These are phyloP conservation scores for Orestias chungarensis DNA, from an alignment of 2,797 vertebrate species.

Conservation along the genomic window DNA sequence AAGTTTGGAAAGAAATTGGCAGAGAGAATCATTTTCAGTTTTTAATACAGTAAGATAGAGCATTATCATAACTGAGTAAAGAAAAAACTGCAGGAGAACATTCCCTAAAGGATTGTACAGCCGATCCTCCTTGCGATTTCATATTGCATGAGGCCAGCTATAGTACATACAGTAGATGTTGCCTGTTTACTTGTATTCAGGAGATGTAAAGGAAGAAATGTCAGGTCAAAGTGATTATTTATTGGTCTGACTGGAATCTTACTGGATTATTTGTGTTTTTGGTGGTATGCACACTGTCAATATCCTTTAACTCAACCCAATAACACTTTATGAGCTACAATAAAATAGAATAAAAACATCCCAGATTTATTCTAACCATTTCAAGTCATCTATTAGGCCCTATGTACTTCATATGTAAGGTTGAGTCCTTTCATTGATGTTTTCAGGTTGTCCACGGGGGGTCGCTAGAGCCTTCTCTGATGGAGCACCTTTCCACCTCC, in stretches of 20 bases:
- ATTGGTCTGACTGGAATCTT: neutral
- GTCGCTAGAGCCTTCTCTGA: no score
- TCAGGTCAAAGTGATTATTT: neutral
- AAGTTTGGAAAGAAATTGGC: slow-evolving; percentile 1
- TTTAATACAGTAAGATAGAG: neutral
- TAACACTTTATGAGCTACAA: neutral
- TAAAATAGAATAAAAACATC: neutral
- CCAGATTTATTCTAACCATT: neutral
- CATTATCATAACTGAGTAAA: neutral
- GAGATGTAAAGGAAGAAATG: neutral
- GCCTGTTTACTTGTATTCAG: neutral
- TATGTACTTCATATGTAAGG: no score
- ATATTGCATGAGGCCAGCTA: neutral
- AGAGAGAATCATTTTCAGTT: neutral
- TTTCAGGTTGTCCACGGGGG: no score
- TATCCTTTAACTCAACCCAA: neutral
- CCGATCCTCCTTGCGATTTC: slow-evolving; percentile 5
- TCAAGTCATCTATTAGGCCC: neutral
- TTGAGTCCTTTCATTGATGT: no score
- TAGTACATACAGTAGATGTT: neutral
- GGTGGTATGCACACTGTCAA: no score
- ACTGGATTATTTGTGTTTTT: neutral
- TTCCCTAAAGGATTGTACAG: neutral
- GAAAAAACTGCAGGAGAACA: neutral
- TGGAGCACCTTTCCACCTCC: no score